Conservation (phyloP, 2,888 invertebrate species). For the Byasa hedistus region DNA sequence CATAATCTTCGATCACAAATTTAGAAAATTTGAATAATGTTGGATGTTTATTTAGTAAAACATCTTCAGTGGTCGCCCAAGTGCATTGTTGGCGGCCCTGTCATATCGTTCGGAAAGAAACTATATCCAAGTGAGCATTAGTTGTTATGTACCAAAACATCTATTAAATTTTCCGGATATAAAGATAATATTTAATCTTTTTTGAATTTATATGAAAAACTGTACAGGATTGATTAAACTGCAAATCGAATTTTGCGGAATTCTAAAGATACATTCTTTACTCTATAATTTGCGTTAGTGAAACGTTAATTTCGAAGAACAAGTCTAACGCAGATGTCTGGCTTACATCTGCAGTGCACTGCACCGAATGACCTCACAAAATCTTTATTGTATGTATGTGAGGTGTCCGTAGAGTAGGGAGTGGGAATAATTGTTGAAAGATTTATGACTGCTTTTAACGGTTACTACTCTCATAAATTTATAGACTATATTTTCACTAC, state of each 20-base stretch:
- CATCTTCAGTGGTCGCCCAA: too few species aligned
- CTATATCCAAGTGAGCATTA: too few species aligned
- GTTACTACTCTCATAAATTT: conserved; percentile 11
- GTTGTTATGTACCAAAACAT: too few species aligned
- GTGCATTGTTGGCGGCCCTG: too few species aligned
- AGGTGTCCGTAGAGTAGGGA: conserved; percentile 3
- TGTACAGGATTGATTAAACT: background rate
- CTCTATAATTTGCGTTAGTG: background rate
- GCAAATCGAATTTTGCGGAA: background rate
- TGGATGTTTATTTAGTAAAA: too few species aligned
- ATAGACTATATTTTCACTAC: conserved; percentile 1
- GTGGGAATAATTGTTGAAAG: background rate
- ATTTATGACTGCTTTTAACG: conserved; percentile 19
- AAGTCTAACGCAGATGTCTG: conserved; percentile 19
- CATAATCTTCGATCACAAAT: too few species aligned
- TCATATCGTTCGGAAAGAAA: too few species aligned
- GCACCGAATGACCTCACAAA: conserved; percentile 14
- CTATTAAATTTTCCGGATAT: too few species aligned
- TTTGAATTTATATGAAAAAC: too few species aligned
- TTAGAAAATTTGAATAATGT: too few species aligned
- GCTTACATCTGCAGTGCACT: conserved; percentile 21
- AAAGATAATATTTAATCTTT: too few species aligned
- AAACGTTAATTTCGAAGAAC: conserved; percentile 11
- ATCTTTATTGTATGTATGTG: conserved; percentile 1
- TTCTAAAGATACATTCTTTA: background rate